Percentiles rank a stretch among this genome's conserved stretches.
phyloP scores from a whole-genome alignment of 1,140 invertebrate genomes.

The Magallana gigas region DNA sequence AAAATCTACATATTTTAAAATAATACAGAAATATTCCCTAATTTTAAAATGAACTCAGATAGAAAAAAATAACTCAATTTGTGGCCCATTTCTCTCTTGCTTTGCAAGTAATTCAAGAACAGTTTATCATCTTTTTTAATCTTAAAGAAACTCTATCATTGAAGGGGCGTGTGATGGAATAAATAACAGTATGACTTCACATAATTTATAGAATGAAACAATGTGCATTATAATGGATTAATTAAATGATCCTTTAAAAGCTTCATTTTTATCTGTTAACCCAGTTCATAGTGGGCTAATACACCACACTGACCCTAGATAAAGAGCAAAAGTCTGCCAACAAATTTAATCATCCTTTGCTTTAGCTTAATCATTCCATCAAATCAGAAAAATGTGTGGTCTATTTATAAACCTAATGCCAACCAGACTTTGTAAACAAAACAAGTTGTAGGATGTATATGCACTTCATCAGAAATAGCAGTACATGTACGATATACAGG shows the following conservation, averaged over 20 bases:
- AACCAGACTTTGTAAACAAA: slow-evolving; percentile 30
- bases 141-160: neutral
- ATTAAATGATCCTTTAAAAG: neutral
- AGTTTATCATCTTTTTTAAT: neutral
- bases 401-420: slow-evolving; percentile 27
- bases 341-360: neutral
- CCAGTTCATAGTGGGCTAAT: neutral
- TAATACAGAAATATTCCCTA: no score
- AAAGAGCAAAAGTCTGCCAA: slow-evolving; percentile 3
- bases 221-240: neutral
- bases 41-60: no score
- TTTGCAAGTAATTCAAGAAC: neutral
- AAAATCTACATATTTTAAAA: no score
- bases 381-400: slow-evolving; percentile 5
- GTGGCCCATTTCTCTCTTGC: no score
- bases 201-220: neutral
- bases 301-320: neutral
- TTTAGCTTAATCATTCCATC: neutral
- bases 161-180: neutral
- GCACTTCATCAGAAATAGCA: neutral
- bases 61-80: no score
- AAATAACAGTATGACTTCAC: no score
- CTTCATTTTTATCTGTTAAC: neutral
- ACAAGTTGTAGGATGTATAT: neutral
- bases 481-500: no score